Evolutionary conservation across 2,888 invertebrate genomes (phyloP).

Genomic region (Cerceris ruficornis): DNA sequence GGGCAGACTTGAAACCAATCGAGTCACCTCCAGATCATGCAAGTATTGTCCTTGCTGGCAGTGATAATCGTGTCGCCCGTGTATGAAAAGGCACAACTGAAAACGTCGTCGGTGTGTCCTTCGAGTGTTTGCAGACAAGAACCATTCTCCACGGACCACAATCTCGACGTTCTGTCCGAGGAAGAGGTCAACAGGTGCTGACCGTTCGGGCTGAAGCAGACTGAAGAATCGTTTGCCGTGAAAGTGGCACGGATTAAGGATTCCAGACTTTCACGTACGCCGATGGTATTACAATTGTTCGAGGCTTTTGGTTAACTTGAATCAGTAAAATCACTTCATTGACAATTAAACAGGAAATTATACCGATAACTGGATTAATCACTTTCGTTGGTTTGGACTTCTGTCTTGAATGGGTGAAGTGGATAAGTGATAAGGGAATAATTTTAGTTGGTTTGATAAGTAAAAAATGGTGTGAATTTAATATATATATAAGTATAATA

Average conservation of each 20-base stretch:
- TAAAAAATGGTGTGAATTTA: no score
- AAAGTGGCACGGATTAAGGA: not conserved
- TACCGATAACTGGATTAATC: no score
- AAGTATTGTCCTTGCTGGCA: conserved; percentile 92
- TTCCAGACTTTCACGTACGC: not conserved
- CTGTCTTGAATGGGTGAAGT: no score
- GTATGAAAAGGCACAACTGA: conserved; percentile 92
- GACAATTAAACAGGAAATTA: no score
- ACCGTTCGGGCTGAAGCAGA: conserved; percentile 91
- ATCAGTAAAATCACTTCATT: no score
- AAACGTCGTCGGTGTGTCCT: conserved; percentile 91
- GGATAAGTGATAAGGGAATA: no score
- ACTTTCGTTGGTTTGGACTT: no score
- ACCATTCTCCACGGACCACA: conserved; percentile 88
- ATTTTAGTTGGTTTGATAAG: no score
- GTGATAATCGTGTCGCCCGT: conserved; percentile 90
- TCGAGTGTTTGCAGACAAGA: conserved; percentile 88
- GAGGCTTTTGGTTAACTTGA: no score
- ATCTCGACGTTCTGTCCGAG: conserved; percentile 88
- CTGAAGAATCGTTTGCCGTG: conserved; percentile 79
- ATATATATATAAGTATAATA: no score
- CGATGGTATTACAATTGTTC: no score
- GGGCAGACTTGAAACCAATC: conserved; percentile 85
- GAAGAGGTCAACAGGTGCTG: conserved; percentile 89
- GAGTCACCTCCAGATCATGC: conserved; percentile 90